Conservation (phyloP, 2,888 invertebrate genomes). For the Ectobius pallidus region DNA sequence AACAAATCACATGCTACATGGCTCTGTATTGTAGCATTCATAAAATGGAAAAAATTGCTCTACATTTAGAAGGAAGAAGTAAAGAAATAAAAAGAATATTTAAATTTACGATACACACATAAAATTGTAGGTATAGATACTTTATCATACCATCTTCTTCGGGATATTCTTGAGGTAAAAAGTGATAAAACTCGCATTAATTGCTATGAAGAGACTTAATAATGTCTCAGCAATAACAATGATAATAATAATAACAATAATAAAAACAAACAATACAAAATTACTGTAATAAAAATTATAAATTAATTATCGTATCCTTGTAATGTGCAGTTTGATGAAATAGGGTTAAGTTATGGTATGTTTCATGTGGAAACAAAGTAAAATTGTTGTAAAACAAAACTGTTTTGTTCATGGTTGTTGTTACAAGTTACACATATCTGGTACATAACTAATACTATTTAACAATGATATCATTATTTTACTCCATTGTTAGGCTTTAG, state of each 20-base stretch:
- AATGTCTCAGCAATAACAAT: background rate
- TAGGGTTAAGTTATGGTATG: too few relatives aligned
- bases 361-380: too few relatives aligned
- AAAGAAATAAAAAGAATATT: slow-evolving; percentile 23
- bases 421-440: background rate
- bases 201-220: slow-evolving; percentile 23
- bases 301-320: too few relatives aligned
- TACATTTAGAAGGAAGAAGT: slow-evolving; percentile 19
- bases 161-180: slow-evolving; percentile 45
- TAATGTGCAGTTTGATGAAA: too few relatives aligned
- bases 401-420: too few relatives aligned
- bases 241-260: background rate
- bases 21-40: slow-evolving; percentile 4
- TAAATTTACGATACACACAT: slow-evolving; percentile 33
- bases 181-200: slow-evolving; percentile 37
- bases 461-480: too few relatives aligned
- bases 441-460: background rate
- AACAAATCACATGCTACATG: slow-evolving; percentile 11
- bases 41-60: slow-evolving; percentile 25
- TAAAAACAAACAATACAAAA: background rate
- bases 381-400: too few relatives aligned
- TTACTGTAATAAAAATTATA: too few relatives aligned
- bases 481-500: too few relatives aligned
- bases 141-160: slow-evolving; percentile 47
- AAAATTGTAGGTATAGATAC: slow-evolving; percentile 40